Evolutionary conservation across 2,797 vertebrate genomes (phyloP).

Genomic region (Simalia tracyae): DNA sequence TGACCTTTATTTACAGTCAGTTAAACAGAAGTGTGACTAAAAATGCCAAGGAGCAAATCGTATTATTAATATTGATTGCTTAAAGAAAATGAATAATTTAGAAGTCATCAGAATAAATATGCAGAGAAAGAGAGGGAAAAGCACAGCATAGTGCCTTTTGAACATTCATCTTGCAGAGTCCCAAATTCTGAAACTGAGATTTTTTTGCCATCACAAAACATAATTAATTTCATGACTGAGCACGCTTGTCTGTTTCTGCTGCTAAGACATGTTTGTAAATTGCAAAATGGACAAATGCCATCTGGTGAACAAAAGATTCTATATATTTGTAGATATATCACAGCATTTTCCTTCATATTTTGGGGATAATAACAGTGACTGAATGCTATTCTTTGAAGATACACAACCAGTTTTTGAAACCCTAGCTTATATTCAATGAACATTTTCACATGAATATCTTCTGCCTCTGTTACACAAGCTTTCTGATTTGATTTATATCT

Average conservation of each 20-base stretch:
- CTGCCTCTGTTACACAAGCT: background rate
- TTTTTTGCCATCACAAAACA: slow-evolving; percentile 71
- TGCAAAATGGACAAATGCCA: slow-evolving; percentile 32
- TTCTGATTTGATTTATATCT: background rate
- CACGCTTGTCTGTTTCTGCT: slow-evolving; percentile 57
- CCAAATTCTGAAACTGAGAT: slow-evolving; percentile 69
- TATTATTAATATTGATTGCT: slow-evolving; percentile 88
- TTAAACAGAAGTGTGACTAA: slow-evolving; percentile 85
- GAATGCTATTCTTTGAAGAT: background rate
- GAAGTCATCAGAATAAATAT: slow-evolving; percentile 80
- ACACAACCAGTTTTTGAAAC: background rate
- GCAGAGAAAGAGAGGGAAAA: slow-evolving; percentile 76
- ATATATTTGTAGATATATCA: background rate
- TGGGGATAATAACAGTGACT: background rate
- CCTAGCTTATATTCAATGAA: background rate
- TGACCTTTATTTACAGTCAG: slow-evolving; percentile 89
- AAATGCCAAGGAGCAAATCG: slow-evolving; percentile 83
- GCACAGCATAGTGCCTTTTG: slow-evolving; percentile 65
- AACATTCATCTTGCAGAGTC: slow-evolving; percentile 71
- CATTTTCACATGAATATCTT: background rate
- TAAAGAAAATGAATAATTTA: slow-evolving; percentile 88
- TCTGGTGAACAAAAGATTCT: slow-evolving; percentile 2
- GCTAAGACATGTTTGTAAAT: slow-evolving; percentile 49
- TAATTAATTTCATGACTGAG: slow-evolving; percentile 76
- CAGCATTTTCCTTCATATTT: background rate